These are phyloP conservation scores for Tiaroga cobitis DNA, from an alignment of 2,797 vertebrate genomes.

Conservation along the genomic window DNA sequence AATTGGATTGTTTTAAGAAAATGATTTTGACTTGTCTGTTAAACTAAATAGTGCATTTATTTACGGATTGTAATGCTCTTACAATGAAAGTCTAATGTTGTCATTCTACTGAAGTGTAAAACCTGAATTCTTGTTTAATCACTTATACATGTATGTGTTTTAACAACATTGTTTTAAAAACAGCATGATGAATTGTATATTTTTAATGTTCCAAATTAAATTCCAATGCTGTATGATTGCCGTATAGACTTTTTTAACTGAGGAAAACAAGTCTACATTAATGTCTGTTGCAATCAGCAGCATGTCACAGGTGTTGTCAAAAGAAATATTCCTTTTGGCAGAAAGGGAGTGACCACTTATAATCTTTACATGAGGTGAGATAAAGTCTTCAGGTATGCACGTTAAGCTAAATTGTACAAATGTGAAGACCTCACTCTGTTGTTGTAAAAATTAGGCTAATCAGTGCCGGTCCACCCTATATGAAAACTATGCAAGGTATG, in stretches of 20 bases:
- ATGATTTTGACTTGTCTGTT: background rate
- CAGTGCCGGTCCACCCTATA: too few relatives aligned
- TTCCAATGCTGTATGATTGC: background rate
- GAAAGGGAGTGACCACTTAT: background rate
- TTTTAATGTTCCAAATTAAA: background rate
- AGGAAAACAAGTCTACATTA: background rate
- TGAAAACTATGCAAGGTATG: too few relatives aligned
- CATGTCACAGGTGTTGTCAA: background rate
- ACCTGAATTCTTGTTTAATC: background rate
- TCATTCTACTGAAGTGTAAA: background rate
- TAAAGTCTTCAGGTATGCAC: background rate
- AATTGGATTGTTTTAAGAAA: constrained; percentile 4
- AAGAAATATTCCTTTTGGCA: background rate
- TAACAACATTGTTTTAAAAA: background rate
- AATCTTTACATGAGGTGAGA: background rate
- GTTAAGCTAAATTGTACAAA: background rate
- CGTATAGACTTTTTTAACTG: background rate
- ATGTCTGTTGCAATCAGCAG: background rate
- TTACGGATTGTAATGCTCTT: background rate
- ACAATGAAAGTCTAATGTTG: background rate
- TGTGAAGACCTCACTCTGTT: background rate
- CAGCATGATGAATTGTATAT: background rate
- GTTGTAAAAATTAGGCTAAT: background rate
- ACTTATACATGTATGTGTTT: background rate
- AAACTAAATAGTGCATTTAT: background rate